Conservation (phyloP, 2,113 vertebrate genomes). For the Pedetes capensis region DNA sequence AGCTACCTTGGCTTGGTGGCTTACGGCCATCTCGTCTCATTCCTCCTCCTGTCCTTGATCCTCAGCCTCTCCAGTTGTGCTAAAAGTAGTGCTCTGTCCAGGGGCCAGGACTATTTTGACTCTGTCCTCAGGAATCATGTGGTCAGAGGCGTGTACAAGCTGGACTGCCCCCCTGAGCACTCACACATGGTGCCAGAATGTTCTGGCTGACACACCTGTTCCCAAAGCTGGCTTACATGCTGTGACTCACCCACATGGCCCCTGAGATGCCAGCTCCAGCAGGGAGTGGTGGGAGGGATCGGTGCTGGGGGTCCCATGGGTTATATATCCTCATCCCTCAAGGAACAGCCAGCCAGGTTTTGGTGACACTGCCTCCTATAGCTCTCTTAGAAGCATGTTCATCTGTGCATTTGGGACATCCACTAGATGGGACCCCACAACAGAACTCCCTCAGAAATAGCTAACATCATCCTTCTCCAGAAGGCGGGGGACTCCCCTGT, state of each 20-base stretch:
- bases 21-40: background rate
- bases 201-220: slow-evolving; percentile 58
- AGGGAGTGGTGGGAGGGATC: background rate
- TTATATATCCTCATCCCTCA: background rate
- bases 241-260: background rate
- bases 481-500: background rate
- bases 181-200: slow-evolving; percentile 39
- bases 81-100: slow-evolving; percentile 62
- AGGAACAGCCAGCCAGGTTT: background rate
- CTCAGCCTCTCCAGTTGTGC: background rate
- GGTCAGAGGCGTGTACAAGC: background rate
- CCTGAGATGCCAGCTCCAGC: background rate
- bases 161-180: background rate
- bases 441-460: background rate
- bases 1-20: background rate
- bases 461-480: background rate
- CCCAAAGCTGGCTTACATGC: background rate
- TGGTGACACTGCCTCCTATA: background rate
- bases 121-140: slow-evolving; percentile 64
- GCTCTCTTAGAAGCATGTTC: background rate
- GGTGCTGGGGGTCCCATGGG: fast-evolving
- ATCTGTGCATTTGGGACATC: background rate
- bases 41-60: slow-evolving; percentile 30
- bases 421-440: background rate
- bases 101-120: slow-evolving; percentile 64